phyloP scores from a whole-genome alignment of 2,797 vertebrate species.

The Cetoscarus ocellatus region DNA sequence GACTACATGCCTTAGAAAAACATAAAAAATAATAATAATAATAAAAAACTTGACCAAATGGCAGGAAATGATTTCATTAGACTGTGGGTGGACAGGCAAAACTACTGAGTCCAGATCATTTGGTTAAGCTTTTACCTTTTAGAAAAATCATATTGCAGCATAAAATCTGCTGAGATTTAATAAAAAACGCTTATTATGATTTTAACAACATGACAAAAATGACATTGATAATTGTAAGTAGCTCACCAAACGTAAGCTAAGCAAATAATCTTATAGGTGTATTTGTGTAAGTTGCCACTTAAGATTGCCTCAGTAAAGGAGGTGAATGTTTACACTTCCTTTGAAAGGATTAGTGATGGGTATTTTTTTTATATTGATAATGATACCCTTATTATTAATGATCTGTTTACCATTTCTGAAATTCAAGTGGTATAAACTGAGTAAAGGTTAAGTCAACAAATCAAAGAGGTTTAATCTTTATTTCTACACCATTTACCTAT shows the following conservation, averaged over 20 bases:
- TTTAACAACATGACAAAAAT: not conserved
- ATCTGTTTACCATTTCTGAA: too few relatives aligned
- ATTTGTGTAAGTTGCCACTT: too few relatives aligned
- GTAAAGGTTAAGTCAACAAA: too few relatives aligned
- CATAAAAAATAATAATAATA: not conserved
- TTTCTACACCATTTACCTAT: too few relatives aligned
- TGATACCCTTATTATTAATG: too few relatives aligned
- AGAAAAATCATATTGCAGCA: slow-evolving; percentile 10
- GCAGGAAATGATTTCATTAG: slow-evolving; percentile 42
- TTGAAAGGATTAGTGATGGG: too few relatives aligned
- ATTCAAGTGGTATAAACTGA: too few relatives aligned
- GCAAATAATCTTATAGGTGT: too few relatives aligned
- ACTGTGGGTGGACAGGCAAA: slow-evolving; percentile 35
- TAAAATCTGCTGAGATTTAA: not conserved
- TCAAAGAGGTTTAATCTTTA: too few relatives aligned
- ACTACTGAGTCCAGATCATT: slow-evolving; percentile 25
- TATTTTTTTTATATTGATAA: too few relatives aligned
- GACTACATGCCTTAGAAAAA: slow-evolving; percentile 45
- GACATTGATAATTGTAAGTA: not conserved
- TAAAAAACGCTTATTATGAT: not conserved
- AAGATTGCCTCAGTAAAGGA: too few relatives aligned
- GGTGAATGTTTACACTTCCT: too few relatives aligned
- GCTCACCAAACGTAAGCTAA: not conserved
- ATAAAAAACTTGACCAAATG: slow-evolving; percentile 37
- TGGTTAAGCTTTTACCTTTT: slow-evolving; percentile 34